Conservation (phyloP, 2,888 invertebrate genomes). For the Macaria liturata region DNA sequence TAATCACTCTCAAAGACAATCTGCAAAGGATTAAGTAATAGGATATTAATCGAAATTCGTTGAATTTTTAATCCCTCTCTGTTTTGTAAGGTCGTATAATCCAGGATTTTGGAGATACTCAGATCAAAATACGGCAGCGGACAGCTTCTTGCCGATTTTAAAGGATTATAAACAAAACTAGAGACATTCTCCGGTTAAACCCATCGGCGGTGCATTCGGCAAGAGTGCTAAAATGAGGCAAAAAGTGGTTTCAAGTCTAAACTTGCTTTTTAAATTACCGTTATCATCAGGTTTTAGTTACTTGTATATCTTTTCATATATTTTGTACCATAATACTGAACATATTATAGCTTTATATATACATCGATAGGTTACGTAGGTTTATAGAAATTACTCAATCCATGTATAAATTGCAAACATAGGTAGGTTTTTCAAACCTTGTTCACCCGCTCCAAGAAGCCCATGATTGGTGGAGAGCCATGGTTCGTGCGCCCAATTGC, state of each 20-base stretch:
- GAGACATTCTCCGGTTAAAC: not conserved
- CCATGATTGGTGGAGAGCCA: conserved; percentile 44
- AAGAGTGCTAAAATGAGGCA: not conserved
- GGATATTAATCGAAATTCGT: conserved; percentile 21
- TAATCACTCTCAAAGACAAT: not conserved
- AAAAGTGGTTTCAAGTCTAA: not conserved
- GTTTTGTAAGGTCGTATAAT: conserved; percentile 26
- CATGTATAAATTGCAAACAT: too few relatives aligned
- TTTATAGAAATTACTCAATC: too few relatives aligned
- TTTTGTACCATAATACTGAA: too few relatives aligned
- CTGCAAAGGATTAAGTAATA: conserved; percentile 22
- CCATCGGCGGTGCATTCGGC: not conserved
- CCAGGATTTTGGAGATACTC: conserved; percentile 17
- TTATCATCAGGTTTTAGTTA: too few relatives aligned
- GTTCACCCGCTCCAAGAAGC: not conserved
- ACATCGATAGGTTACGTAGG: too few relatives aligned
- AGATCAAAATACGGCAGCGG: conserved; percentile 16
- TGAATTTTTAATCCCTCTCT: conserved; percentile 32
- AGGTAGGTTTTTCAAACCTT: not conserved
- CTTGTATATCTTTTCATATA: too few relatives aligned
- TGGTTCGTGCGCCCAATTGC: conserved; percentile 42
- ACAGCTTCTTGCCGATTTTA: conserved; percentile 4
- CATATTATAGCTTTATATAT: too few relatives aligned
- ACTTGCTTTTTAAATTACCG: not conserved
- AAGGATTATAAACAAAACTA: conserved; percentile 5